Evolutionary conservation across 1,140 invertebrate genomes (phyloP).

Genomic region (Arctopsyche grandis): DNA sequence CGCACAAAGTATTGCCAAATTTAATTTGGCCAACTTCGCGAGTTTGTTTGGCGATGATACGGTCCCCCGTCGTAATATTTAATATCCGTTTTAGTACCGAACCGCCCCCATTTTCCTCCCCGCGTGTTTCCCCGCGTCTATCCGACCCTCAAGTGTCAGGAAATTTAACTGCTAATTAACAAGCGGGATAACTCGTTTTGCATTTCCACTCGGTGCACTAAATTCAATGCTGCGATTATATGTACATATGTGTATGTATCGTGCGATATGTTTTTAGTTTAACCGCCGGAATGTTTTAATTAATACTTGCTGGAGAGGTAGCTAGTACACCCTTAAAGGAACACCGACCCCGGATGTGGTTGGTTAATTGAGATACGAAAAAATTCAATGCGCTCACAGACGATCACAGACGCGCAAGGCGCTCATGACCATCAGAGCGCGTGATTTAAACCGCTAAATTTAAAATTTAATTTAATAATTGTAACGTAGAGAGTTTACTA

Average conservation of each 20-base stretch:
- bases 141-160: not conserved
- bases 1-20: too few relatives aligned
- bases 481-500: too few relatives aligned
- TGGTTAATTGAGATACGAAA: too few relatives aligned
- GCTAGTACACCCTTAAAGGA: too few relatives aligned
- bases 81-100: slow-evolving; percentile 17
- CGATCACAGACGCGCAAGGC: too few relatives aligned
- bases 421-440: too few relatives aligned
- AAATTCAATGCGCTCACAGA: too few relatives aligned
- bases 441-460: too few relatives aligned
- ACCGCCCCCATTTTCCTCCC: not conserved
- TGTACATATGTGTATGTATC: too few relatives aligned
- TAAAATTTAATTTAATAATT: too few relatives aligned
- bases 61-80: not conserved
- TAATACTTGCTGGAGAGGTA: not conserved
- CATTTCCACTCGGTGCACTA: slow-evolving; percentile 8
- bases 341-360: too few relatives aligned
- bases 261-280: not conserved
- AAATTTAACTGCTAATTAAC: slow-evolving; percentile 40
- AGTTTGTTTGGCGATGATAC: not conserved
- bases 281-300: not conserved
- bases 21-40: too few relatives aligned
- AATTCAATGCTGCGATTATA: not conserved
- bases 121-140: not conserved
- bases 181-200: slow-evolving; percentile 1